phyloP scores from a whole-genome alignment of 37 sponge, comb jelly and placozoan species.

The Crambe crambe region DNA sequence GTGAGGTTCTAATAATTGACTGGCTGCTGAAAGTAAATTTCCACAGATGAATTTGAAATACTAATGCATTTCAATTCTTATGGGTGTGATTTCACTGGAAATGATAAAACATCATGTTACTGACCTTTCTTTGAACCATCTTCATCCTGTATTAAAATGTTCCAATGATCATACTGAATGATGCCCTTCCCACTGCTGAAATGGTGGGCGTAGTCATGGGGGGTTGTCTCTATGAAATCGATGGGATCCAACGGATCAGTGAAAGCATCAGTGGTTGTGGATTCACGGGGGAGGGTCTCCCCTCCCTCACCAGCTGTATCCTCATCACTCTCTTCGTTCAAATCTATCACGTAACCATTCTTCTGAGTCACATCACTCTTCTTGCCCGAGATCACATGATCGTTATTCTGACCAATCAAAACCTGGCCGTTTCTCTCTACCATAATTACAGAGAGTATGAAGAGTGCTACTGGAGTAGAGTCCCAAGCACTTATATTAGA shows the following conservation, averaged over 20 bases:
- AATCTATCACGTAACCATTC: not conserved
- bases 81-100: too few species aligned
- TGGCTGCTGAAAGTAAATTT: too few species aligned
- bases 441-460: too few species aligned
- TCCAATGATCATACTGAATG: conserved; percentile 24
- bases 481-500: too few species aligned
- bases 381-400: too few species aligned
- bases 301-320: conserved; percentile 33
- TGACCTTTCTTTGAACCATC: conserved; percentile 10
- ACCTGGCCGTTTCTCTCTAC: too few species aligned
- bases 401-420: too few species aligned
- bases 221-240: conserved; percentile 38
- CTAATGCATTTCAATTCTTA: too few species aligned
- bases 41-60: too few species aligned
- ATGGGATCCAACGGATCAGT: conserved; percentile 23
- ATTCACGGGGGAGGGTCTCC: conserved; percentile 28
- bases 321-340: conserved; percentile 22
- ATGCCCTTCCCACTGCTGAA: not conserved
- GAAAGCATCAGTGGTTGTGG: conserved; percentile 31
- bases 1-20: too few species aligned
- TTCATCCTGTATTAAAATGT: not conserved
- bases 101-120: too few species aligned
- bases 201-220: conserved; percentile 7
- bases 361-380: not conserved
- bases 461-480: too few species aligned